Evolutionary conservation across 2,888 invertebrate genomes (phyloP).

Genomic region (Scaptodrosophila latifasciaeformis): DNA sequence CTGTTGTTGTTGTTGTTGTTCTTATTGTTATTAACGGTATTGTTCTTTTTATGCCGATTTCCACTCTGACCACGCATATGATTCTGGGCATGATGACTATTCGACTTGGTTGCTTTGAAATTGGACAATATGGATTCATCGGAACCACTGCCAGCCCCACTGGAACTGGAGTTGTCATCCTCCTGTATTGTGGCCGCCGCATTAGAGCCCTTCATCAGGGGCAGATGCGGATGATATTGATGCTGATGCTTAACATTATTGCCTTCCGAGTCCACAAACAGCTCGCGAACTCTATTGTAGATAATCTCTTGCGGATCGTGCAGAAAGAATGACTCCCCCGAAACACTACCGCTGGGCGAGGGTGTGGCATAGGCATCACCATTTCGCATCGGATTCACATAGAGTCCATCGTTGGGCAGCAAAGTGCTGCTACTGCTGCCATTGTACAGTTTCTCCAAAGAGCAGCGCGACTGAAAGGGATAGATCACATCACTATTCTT

Average conservation of each 20-base stretch:
- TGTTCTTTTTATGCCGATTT: slow-evolving; percentile 41
- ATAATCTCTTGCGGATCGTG: slow-evolving; percentile 87
- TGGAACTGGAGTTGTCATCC: slow-evolving; percentile 87
- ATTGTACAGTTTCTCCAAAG: slow-evolving; percentile 72
- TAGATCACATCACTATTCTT: slow-evolving; percentile 72
- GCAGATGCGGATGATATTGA: slow-evolving; percentile 29
- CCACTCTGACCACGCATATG: slow-evolving; percentile 50
- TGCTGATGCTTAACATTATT: slow-evolving; percentile 66
- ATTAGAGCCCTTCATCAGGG: slow-evolving; percentile 54
- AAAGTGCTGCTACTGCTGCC: slow-evolving; percentile 33
- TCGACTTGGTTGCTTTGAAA: slow-evolving; percentile 70
- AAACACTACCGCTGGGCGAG: slow-evolving; percentile 78
- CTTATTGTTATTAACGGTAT: slow-evolving; percentile 14
- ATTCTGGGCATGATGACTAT: slow-evolving; percentile 58
- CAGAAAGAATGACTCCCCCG: slow-evolving; percentile 86
- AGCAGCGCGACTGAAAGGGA: slow-evolving; percentile 64
- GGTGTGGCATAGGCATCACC: slow-evolving; percentile 76
- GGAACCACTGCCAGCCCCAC: slow-evolving; percentile 79
- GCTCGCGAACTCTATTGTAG: slow-evolving; percentile 88
- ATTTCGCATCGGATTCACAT: slow-evolving; percentile 86
- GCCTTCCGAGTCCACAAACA: slow-evolving; percentile 80
- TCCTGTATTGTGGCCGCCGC: slow-evolving; percentile 85
- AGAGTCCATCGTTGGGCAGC: slow-evolving; percentile 81
- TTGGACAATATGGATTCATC: slow-evolving; percentile 79
- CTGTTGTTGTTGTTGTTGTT: slow-evolving; percentile 36